Evolutionary conservation across 2,797 vertebrate species (phyloP).

Genomic region (Propithecus deckenii): DNA sequence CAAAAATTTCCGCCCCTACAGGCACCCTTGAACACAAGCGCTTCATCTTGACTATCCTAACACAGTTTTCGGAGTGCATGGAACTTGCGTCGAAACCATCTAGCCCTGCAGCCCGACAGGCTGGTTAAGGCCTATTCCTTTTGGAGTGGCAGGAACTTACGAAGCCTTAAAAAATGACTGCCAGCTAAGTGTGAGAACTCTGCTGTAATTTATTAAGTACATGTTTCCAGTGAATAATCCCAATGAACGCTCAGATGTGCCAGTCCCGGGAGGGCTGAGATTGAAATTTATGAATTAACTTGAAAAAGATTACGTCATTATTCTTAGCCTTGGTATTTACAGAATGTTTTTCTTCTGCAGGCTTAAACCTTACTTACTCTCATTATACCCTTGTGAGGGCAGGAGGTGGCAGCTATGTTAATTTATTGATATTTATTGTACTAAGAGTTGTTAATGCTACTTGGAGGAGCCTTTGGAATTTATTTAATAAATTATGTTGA

Average conservation of each 20-base stretch:
- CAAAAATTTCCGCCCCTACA: accelerated
- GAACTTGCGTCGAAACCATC: accelerated
- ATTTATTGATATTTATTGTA: conserved; percentile 76
- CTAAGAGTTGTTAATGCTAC: background rate
- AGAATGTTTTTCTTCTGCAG: background rate
- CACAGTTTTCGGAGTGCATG: background rate
- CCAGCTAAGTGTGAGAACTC: too few relatives aligned
- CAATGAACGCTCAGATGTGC: accelerated
- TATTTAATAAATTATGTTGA: conserved; percentile 78
- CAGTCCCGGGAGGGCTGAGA: too few relatives aligned
- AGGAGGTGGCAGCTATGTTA: background rate
- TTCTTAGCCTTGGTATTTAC: background rate
- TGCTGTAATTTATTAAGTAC: background rate
- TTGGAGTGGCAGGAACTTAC: accelerated
- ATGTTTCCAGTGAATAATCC: background rate
- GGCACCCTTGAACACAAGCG: accelerated
- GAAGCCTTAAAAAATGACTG: background rate
- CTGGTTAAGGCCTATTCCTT: background rate
- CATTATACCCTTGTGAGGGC: background rate
- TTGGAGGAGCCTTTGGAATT: background rate
- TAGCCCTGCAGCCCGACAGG: background rate
- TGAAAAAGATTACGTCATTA: background rate
- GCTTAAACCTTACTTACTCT: background rate
- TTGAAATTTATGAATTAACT: background rate
- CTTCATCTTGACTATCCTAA: background rate